Conservation (phyloP, 2,797 vertebrate genomes). For the Pseudochirops corinnae region DNA sequence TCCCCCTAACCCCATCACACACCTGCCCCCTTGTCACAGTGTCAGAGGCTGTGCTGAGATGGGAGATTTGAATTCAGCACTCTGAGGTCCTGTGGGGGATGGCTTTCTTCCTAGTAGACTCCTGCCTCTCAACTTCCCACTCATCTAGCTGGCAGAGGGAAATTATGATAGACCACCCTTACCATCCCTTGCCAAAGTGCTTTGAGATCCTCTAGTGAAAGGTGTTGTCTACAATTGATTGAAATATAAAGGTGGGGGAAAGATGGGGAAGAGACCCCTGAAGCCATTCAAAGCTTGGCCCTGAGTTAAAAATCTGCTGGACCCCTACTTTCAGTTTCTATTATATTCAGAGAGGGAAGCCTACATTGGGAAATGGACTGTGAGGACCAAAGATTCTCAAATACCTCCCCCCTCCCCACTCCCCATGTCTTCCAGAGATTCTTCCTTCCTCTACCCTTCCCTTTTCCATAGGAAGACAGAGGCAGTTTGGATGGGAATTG, state of each 20-base stretch:
- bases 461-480: background rate
- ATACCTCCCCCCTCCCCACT: background rate
- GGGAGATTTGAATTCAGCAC: background rate
- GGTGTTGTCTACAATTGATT: constrained; percentile 58
- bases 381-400: background rate
- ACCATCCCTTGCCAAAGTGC: constrained; percentile 47
- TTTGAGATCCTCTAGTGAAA: constrained; percentile 69
- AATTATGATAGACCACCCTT: constrained; percentile 68
- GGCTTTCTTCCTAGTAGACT: background rate
- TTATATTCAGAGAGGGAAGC: constrained; percentile 37
- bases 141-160: constrained; percentile 73
- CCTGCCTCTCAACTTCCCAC: constrained; percentile 60
- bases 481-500: background rate
- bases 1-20: too few species aligned
- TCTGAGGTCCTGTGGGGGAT: background rate
- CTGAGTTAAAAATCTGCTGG: constrained; percentile 69
- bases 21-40: background rate
- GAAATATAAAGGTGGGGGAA: constrained; percentile 38
- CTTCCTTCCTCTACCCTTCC: background rate
- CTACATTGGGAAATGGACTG: constrained; percentile 63
- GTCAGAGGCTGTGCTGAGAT: background rate
- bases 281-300: constrained; percentile 40
- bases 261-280: background rate
- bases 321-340: constrained; percentile 8
- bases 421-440: background rate